phyloP scores from a whole-genome alignment of 1,140 invertebrate genomes.

The Ceratoteleas bidentatus region DNA sequence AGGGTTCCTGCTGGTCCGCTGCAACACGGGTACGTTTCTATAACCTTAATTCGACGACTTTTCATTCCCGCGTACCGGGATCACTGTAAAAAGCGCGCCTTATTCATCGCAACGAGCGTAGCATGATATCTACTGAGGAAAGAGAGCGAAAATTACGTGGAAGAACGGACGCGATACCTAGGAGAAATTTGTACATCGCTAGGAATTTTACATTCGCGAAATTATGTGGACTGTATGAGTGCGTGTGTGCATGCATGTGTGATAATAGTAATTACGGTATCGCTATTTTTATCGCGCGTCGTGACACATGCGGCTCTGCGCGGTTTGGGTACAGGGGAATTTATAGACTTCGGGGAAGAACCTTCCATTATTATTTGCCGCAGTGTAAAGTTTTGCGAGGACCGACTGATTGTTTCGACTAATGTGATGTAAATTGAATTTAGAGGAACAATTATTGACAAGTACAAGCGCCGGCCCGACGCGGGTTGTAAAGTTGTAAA shows the following conservation, averaged over 20 bases:
- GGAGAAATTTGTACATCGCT: conserved; percentile 62
- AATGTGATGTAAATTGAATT: conserved; percentile 63
- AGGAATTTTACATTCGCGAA: conserved; percentile 54
- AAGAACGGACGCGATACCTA: conserved; percentile 28
- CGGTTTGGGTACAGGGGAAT: conserved; percentile 40
- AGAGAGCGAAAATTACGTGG: conserved; percentile 21
- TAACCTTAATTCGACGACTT: conserved; percentile 32
- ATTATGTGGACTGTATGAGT: conserved; percentile 21
- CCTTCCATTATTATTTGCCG: conserved; percentile 60
- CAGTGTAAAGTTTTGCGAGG: conserved; percentile 56
- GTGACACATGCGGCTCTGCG: conserved; percentile 27
- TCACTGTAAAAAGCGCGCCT: conserved; percentile 56
- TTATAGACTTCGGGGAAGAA: conserved; percentile 57
- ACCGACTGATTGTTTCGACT: conserved; percentile 49
- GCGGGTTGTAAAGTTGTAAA: conserved; percentile 42
- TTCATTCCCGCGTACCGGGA: conserved; percentile 26
- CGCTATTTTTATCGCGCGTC: conserved; percentile 59
- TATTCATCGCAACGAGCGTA: conserved; percentile 62
- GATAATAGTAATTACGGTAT: conserved; percentile 60
- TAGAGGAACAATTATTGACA: conserved; percentile 37
- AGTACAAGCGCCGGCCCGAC: conserved; percentile 30
- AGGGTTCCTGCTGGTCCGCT: conserved; percentile 62
- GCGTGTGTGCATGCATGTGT: conserved; percentile 2
- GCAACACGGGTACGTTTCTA: conserved; percentile 47
- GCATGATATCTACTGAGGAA: conserved; percentile 46